Conservation (phyloP, 2,113 vertebrate species). For the Seriola rivoliana region DNA sequence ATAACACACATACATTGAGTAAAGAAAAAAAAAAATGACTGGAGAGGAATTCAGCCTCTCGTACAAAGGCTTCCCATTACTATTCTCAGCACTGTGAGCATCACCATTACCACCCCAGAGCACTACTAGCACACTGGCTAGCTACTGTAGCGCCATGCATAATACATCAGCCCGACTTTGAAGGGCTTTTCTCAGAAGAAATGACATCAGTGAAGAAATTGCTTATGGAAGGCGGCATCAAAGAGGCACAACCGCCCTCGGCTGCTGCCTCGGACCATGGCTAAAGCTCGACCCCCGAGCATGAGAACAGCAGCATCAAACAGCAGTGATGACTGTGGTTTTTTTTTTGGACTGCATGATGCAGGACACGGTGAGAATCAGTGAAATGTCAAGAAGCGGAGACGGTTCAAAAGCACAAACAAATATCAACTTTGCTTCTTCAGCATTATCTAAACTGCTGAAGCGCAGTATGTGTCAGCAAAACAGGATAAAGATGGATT, state of each 20-base stretch:
- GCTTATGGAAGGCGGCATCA: conserved; percentile 54
- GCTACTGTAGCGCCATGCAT: conserved; percentile 69
- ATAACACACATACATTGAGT: conserved; percentile 21
- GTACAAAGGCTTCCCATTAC: conserved; percentile 56
- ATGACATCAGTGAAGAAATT: conserved; percentile 67
- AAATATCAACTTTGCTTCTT: background rate
- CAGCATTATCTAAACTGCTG: conserved; percentile 5
- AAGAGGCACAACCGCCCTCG: conserved; percentile 32
- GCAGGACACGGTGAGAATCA: conserved; percentile 34
- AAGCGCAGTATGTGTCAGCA: background rate
- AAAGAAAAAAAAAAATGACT: background rate
- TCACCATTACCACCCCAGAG: conserved; percentile 62
- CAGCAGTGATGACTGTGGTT: conserved; percentile 20
- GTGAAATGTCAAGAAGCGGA: conserved; percentile 37
- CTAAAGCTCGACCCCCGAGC: conserved; percentile 24
- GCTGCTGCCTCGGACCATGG: conserved; percentile 34
- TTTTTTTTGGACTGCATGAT: conserved; percentile 7
- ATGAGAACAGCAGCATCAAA: conserved; percentile 36
- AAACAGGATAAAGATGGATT: background rate
- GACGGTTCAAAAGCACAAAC: background rate
- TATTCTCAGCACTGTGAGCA: conserved; percentile 61
- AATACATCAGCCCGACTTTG: conserved; percentile 67
- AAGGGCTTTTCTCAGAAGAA: conserved; percentile 73
- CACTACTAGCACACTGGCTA: conserved; percentile 50
- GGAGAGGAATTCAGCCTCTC: conserved; percentile 12